Base-by-base conservation (phyloP, 2,888 invertebrate genomes). In the Notodonta ziczac region DNA sequence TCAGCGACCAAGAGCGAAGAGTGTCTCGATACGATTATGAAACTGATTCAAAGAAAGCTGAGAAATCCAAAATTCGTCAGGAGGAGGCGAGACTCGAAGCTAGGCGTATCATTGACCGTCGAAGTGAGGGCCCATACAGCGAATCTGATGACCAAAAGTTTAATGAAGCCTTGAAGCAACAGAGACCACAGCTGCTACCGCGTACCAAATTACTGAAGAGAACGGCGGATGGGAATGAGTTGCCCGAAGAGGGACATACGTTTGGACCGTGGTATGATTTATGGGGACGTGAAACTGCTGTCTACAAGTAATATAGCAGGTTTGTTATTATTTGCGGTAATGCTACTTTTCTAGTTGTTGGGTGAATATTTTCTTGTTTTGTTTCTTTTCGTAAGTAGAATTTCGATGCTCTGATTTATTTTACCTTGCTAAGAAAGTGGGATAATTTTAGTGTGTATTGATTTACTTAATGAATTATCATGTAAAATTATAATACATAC, bases 181-280 rank as follows among this genome's bases (percentile, higher is more conserved):
- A 94, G 76, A 94, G 93, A 75, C 94, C 94, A 44, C 95, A 94
- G 77, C 90, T 96, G 61, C 88, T 97, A 55, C 97, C 97, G 0
- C 94, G 97, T 62, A 97, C 97, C 2, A 96, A 96, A 82, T 86
- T 96, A 56, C 87, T 96, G 58, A 95, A 96, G 79, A 94, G 94
- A 71, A 86, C 94, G 55, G 85, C 84, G 16, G 94, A 94, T 63
- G 88, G 87, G 62, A 86, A 80, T 62, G 94, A 94, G 72, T 86
- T 94, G 65, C 93, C 93, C 58, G 94, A 94, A 78, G 95, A 95
- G 61, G 95, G 95, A 10, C 97, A 97, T 80, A 96, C 96, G 72
- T 97, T 97, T 83, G 97, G 97, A 0, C 97, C 97, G 0, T 97
- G 97, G 97, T 97, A 97, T 82, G 97, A 98, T 88, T 94, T 97